Conservation (phyloP, 2,113 vertebrate species). For the Taurulus bubalis region DNA sequence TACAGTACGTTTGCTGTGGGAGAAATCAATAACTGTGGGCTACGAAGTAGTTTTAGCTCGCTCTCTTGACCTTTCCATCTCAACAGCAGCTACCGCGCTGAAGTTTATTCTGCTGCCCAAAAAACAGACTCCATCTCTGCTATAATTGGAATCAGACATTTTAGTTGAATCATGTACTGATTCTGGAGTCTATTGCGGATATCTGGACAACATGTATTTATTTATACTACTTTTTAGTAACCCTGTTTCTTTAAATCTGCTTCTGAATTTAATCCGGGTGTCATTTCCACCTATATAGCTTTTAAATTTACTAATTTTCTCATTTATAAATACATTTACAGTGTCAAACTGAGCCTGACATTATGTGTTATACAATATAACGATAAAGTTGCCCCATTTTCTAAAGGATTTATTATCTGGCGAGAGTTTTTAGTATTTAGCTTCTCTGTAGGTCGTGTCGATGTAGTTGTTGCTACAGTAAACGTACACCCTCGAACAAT, state of each 20-base stretch:
- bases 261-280: background rate
- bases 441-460: background rate
- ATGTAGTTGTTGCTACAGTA: background rate
- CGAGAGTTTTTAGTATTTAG: background rate
- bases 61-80: slow-evolving; percentile 73
- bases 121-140: slow-evolving; percentile 52
- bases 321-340: background rate
- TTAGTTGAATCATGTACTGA: slow-evolving; percentile 13
- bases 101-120: slow-evolving; percentile 50
- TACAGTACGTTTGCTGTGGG: slow-evolving; percentile 62
- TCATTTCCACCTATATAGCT: background rate
- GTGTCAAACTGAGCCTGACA: background rate
- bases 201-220: slow-evolving; percentile 9
- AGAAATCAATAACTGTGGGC: slow-evolving; percentile 80
- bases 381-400: background rate
- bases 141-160: slow-evolving; percentile 63
- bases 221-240: background rate
- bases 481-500: background rate
- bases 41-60: slow-evolving; percentile 68
- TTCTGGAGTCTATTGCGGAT: slow-evolving; percentile 5
- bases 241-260: background rate
- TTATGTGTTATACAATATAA: background rate
- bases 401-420: background rate
- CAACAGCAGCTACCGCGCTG: slow-evolving; percentile 44
- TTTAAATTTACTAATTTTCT: background rate